Conservation (phyloP, 2,797 vertebrate species). For the Lepilemur ruficaudatus region DNA sequence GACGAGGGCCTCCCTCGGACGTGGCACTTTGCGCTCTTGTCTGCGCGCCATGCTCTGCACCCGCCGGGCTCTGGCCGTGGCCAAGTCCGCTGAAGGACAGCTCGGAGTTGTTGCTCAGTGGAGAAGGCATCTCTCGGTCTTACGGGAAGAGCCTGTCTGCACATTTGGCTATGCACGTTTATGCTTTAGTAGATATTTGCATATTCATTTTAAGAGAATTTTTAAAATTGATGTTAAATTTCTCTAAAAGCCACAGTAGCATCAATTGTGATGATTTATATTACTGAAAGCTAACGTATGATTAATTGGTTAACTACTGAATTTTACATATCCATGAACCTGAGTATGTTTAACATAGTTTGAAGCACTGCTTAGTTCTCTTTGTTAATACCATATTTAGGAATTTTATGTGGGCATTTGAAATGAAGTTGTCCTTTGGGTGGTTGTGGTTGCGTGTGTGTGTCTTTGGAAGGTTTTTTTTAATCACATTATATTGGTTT, state of each 20-base stretch:
- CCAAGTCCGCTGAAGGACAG: too few species aligned
- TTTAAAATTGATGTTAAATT: not conserved
- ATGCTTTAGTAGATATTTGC: not conserved
- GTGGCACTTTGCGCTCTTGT: fast-evolving
- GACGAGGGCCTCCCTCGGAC: not conserved
- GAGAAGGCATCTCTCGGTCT: not conserved
- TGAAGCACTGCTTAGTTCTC: not conserved
- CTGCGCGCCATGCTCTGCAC: fast-evolving
- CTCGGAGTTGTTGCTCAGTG: fast-evolving
- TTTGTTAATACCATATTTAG: not conserved
- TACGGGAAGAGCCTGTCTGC: too few species aligned
- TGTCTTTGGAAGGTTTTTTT: not conserved
- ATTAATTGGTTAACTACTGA: not conserved
- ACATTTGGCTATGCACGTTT: fast-evolving
- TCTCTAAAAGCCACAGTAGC: too few species aligned
- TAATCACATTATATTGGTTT: not conserved
- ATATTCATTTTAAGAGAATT: not conserved
- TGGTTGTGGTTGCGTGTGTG: not conserved
- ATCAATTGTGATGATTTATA: not conserved
- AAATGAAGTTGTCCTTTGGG: too few species aligned
- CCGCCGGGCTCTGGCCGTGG: too few species aligned
- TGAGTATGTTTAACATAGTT: not conserved
- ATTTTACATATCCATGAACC: not conserved
- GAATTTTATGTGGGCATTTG: not conserved
- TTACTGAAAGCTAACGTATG: not conserved